Base-by-base conservation (phyloP, 2,888 invertebrate species). In the Drosophila acutilabella region DNA sequence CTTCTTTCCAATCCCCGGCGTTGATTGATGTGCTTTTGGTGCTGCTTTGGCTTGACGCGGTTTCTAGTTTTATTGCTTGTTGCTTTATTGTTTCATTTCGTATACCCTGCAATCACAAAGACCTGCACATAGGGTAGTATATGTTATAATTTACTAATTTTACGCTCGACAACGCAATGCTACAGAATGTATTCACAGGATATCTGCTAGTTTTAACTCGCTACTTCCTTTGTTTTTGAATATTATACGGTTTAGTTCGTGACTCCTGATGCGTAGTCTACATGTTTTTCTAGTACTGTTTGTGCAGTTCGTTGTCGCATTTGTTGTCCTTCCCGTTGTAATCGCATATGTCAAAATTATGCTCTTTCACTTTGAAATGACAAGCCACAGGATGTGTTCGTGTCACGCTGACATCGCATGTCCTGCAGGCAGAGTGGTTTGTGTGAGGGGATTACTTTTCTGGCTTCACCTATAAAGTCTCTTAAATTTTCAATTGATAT, bases 301-400 rank as follows among this genome's bases (percentile, higher is more conserved):
- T 53, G 50, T 52, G 42, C 54, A 56, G 42, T 71, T 64, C 58
- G 67, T 57, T 53, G 62, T 61, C 42, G 41, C 26, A 42, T 52
- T 51, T 64, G 64, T 48, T 56, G 48, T 40, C 42, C 60, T 50
- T 50, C 33, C 36, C 33, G 70, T 62, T 71, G 81, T 88, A 80
- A 68, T 83, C 88, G 68, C 89, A 88, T 86, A 80, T 74, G 80
- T 85, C 84, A 89, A 87, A 85, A 89, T 88, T 86, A 78, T 85
- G 84, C 70, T 83, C 81, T 71, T 75, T 74, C 74, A 71, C 71
- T 74, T 65, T 73, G 81, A 77, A 78, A 79, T 74, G 86, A 77
- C 83, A 71, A 74, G 64, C 54, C 71, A 71, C 74, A 54, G 71
- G 78, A 74, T 79, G 77, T 79, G 71, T 47, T 16, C 52, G 47